Base-by-base conservation (phyloP, 2,888 invertebrate genomes). In the Drosophila cognata region DNA sequence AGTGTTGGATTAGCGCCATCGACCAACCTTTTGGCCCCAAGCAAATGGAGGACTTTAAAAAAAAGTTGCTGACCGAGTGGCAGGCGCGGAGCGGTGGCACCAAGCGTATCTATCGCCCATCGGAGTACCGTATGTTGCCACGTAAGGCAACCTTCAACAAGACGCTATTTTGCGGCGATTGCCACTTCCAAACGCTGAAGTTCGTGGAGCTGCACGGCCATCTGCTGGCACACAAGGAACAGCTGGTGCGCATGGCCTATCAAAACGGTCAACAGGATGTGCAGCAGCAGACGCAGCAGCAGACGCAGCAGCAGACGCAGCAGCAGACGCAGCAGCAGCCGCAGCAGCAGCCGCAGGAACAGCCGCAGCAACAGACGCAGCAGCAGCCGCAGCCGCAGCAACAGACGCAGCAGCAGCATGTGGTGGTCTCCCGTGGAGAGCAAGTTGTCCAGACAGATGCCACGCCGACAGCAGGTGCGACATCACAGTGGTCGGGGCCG, bases 121-220 rank as follows among this genome's bases (percentile, higher is more conserved):
- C 94, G 10, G 96, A 97, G 79, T 94, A 96, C 6, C 94, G 95
- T 21, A 91, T 93, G 18, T 89, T 97, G 52, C 97, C 97, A 0
- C 94, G 95, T 18, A 94, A 94, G 36, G 95, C 95, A 0, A 95
- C 96, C 58, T 95, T 96, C 64, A 94, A 94, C 38, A 94, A 94
- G 10, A 94, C 94, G 2, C 94, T 96, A 0, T 94, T 94, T 52
- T 97, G 97, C 85, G 94, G 95, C 0, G 91, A 95, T 5, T 97
- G 97, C 89, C 94, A 94, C 38, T 97, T 95, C 83, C 94, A 94
- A 28, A 96, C 96, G 0, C 96, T 96, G 92, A 96, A 96, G 6
- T 94, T 96, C 10, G 93, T 96, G 0, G 96, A 96, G 88, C 92
- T 97, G 71, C 95, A 95, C 79, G 92, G 95, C 71, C 97, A 97